Evolutionary conservation across 2,888 invertebrate genomes (phyloP).

Genomic region (Campoplex nolae): DNA sequence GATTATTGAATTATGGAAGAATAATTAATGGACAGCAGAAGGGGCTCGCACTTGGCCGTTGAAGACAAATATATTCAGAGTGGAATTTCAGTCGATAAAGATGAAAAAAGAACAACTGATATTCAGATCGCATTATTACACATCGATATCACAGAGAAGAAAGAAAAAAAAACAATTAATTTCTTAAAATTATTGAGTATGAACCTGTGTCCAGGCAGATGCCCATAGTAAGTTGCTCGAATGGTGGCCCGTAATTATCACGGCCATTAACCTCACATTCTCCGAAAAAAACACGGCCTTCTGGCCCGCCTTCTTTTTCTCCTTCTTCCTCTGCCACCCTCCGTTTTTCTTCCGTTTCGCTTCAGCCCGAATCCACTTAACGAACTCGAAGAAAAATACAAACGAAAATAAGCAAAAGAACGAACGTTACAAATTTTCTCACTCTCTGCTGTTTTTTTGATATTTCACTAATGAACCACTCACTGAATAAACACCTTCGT

Average conservation of each 20-base stretch:
- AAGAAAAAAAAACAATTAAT: not conserved
- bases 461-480: not conserved
- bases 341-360: constrained; percentile 46
- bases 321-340: constrained; percentile 20
- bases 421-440: not conserved
- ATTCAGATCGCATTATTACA: not conserved
- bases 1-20: too few relatives aligned
- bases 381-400: not conserved
- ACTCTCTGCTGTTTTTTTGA: not conserved
- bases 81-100: not conserved
- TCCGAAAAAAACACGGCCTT: constrained; percentile 66
- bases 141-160: not conserved
- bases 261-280: constrained; percentile 84
- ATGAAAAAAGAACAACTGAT: not conserved
- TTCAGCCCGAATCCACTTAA: constrained; percentile 21
- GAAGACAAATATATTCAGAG: too few relatives aligned
- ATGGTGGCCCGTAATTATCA: constrained; percentile 78
- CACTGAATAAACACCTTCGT: not conserved
- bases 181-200: constrained; percentile 45
- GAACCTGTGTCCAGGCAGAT: constrained; percentile 86
- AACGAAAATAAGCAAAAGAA: constrained; percentile 5
- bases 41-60: too few relatives aligned
- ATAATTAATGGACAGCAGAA: too few relatives aligned
- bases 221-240: constrained; percentile 85
- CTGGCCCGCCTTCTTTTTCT: constrained; percentile 36